phyloP scores from a whole-genome alignment of 2,888 invertebrate species.

The Arctia plantaginis region DNA sequence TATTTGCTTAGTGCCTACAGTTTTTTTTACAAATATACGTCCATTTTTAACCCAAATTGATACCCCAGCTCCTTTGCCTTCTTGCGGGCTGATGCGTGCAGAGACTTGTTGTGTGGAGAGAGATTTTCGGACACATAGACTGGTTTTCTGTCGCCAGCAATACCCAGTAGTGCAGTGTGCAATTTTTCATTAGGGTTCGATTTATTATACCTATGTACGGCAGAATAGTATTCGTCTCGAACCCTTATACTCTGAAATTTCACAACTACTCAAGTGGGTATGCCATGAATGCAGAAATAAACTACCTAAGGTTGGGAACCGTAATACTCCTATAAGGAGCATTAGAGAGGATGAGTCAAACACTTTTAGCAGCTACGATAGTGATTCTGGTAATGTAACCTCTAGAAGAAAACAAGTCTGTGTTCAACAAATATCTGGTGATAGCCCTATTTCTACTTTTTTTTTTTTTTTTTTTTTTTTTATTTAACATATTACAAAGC shows the following conservation, averaged over 20 bases:
- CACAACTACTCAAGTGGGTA: no score
- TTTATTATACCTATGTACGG: slow-evolving; percentile 16
- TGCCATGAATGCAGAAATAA: no score
- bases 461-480: no score
- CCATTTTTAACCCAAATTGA: no score
- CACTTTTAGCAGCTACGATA: not conserved
- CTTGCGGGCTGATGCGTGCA: slow-evolving; percentile 7
- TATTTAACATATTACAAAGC: no score
- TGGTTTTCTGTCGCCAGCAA: slow-evolving; percentile 9
- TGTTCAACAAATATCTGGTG: not conserved
- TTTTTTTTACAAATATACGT: slow-evolving; percentile 9
- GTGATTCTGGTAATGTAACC: slow-evolving; percentile 1
- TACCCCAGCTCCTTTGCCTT: slow-evolving; percentile 18
- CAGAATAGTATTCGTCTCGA: no score
- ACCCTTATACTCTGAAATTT: no score
- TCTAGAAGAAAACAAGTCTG: slow-evolving; percentile 7
- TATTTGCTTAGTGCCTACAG: not conserved
- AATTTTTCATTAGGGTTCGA: slow-evolving; percentile 10
- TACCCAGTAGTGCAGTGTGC: slow-evolving; percentile 10
- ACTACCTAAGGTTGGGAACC: slow-evolving; percentile 9
- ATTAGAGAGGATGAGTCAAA: slow-evolving; percentile 1
- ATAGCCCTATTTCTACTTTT: no score
- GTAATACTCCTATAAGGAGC: slow-evolving; percentile 14
- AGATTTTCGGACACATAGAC: slow-evolving; percentile 20
- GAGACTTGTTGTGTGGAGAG: slow-evolving; percentile 8